Base-by-base conservation (phyloP, 2,888 invertebrate species). In the Caenorhabditis panamensis region DNA sequence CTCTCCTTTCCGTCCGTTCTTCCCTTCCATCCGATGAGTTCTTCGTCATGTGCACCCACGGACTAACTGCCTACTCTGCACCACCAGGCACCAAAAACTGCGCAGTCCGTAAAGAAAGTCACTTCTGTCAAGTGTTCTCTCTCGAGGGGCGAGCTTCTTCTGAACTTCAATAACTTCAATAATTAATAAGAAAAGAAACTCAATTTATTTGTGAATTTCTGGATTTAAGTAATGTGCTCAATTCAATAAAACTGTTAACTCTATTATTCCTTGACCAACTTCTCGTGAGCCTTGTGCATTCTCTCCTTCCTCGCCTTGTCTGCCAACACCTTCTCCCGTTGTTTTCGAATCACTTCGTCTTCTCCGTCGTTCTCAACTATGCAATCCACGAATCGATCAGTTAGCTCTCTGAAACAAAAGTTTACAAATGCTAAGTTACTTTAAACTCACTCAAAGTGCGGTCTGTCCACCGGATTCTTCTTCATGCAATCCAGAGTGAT, bases 401-500 rank as follows among this genome's bases (percentile, higher is more conserved):
- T 63, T 0, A 79, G 37, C 24, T 73, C 79, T 20, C 79, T 79
- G 64, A 49, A 79, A 78, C 37, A 26, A 44, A 9, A 24, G 18
- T 5, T 58, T 58, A 3, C 16, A 2, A 3, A 3, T 9, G 41
- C 41, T 3, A 16, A 61, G 1, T 8, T 1, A 44, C 11, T 58
- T 1, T 5, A 20, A 41, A n/a, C 41, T 22, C 54, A 85, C 83
- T 53, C 66, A 24, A 85, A 79, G n/a, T 68, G 53, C 16, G 84
- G 85, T 44, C 86, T 56, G 58, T 87, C 86, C 13, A 66, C 63
- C 3, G 85, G 77, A 18, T 75, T 73, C 11, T 63, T 56, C 16
- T 84, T 79, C 82, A 79, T 83, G 59, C 85, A 87, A 41, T 83
- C 59, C 51, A 84, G 28, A 4, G 83, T 66, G 20, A 87, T 51